Conservation (phyloP, 2,797 vertebrate species). For the Liparis tanakae region DNA sequence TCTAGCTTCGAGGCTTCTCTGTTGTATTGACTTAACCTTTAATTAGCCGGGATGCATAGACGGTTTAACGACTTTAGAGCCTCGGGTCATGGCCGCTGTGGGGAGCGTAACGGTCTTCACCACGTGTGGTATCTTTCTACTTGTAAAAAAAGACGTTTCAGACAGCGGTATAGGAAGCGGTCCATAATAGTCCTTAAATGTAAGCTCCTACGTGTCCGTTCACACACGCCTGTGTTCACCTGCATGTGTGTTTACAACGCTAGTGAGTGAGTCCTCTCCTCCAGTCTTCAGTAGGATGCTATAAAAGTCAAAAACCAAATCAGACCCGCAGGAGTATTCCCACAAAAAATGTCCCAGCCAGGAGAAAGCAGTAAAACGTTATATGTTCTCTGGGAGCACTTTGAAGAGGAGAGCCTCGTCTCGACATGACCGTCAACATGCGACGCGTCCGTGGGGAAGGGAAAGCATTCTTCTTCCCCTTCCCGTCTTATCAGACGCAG, state of each 20-base stretch:
- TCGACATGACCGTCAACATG: conserved; percentile 53
- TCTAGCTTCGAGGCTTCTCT: conserved; percentile 56
- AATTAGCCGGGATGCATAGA: conserved; percentile 61
- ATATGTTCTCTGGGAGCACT: conserved; percentile 72
- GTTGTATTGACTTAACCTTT: conserved; percentile 72
- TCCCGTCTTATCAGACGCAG: conserved; percentile 36
- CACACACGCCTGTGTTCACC: conserved; percentile 21
- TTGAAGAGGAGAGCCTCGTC: conserved; percentile 63
- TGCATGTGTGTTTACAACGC: conserved; percentile 55
- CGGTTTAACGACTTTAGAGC: conserved; percentile 60
- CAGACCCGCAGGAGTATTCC: conserved; percentile 70
- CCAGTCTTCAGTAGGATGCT: conserved; percentile 68
- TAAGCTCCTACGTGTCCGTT: conserved; percentile 8
- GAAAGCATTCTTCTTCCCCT: conserved; percentile 43
- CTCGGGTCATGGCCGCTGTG: conserved; percentile 60
- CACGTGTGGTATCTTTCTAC: conserved; percentile 31
- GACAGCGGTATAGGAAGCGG: conserved; percentile 53
- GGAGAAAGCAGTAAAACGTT: conserved; percentile 74
- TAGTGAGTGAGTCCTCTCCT: conserved; percentile 50
- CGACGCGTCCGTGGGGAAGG: conserved; percentile 46
- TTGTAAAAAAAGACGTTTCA: conserved; percentile 67
- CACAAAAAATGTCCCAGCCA: conserved; percentile 67
- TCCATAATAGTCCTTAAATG: conserved; percentile 48
- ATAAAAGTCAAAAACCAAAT: conserved; percentile 74
- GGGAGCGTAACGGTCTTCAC: conserved; percentile 56